Percentiles rank a stretch among this genome's conserved stretches.
Conservation (phyloP, 2,888 invertebrate species). For the Idaea biselata region DNA sequence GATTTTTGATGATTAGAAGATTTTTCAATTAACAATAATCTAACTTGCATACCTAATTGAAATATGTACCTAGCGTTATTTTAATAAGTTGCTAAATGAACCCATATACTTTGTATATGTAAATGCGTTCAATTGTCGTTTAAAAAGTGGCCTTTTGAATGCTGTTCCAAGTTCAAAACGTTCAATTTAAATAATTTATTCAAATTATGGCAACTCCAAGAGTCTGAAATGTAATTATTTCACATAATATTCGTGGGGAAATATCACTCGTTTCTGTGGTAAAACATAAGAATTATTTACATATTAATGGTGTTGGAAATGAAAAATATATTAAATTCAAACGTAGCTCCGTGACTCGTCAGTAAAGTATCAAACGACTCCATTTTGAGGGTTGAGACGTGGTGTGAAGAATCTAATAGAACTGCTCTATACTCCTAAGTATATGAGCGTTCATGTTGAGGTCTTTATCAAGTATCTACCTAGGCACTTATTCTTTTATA, state of each 20-base stretch:
- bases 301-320: conserved; percentile 77
- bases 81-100: not conserved
- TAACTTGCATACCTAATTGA: too few species aligned
- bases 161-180: not conserved
- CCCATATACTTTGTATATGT: not conserved
- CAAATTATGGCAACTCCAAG: conserved; percentile 1
- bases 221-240: not conserved
- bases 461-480: too few species aligned
- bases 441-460: too few species aligned
- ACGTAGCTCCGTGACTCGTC: conserved; percentile 77
- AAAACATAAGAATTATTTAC: conserved; percentile 66
- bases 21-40: too few species aligned
- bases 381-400: conserved; percentile 66
- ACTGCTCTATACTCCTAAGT: not conserved
- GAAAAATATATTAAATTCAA: conserved; percentile 80
- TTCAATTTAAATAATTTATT: conserved; percentile 4
- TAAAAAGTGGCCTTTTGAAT: not conserved
- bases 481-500: too few species aligned
- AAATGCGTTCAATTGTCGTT: not conserved
- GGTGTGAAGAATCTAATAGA: conserved; percentile 37
- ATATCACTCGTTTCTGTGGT: conserved; percentile 3
- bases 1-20: too few species aligned
- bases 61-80: too few species aligned
- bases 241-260: not conserved
- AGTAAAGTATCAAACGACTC: conserved; percentile 78